Conservation (phyloP, 2,113 vertebrate genomes). For the Hymenochirus boettgeri region DNA sequence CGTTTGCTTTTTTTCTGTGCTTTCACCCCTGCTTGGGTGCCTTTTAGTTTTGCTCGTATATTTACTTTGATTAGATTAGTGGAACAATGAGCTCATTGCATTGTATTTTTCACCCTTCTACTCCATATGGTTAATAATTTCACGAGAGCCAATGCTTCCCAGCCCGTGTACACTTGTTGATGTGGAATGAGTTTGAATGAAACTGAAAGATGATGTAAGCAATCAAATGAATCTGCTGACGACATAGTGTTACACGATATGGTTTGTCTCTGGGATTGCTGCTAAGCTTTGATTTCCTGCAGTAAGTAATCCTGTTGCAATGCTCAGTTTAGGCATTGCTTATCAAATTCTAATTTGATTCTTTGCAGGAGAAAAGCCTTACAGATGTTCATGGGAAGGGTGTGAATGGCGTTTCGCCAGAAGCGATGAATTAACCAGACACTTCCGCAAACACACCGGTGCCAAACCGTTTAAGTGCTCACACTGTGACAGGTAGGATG, state of each 20-base stretch:
- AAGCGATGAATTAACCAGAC: constrained; percentile 97
- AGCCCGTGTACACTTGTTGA: no score
- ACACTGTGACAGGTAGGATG: constrained; percentile 99
- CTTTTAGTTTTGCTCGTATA: not conserved
- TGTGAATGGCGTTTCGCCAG: constrained; percentile 98
- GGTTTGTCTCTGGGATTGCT: no score
- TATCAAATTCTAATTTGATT: constrained; percentile 45
- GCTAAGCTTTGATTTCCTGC: no score
- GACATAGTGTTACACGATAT: no score
- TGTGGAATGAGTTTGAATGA: no score
- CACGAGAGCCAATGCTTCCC: no score
- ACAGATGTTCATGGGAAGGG: constrained; percentile 99
- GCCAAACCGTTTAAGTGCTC: constrained; percentile 99
- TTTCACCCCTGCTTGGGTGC: constrained; percentile 2
- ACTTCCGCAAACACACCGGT: constrained; percentile 99
- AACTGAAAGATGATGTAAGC: no score
- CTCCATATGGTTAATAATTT: not conserved
- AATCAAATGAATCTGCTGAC: no score
- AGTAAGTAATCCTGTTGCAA: no score
- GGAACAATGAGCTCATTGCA: not conserved
- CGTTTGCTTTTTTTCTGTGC: not conserved
- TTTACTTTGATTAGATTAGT: constrained; percentile 11
- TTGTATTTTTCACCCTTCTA: not conserved
- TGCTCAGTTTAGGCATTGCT: not conserved
- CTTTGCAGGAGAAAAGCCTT: constrained; percentile 94